These are phyloP conservation scores for Schmidtea mediterranea DNA, from an alignment of 1,140 invertebrate species.

Conservation along the genomic window DNA sequence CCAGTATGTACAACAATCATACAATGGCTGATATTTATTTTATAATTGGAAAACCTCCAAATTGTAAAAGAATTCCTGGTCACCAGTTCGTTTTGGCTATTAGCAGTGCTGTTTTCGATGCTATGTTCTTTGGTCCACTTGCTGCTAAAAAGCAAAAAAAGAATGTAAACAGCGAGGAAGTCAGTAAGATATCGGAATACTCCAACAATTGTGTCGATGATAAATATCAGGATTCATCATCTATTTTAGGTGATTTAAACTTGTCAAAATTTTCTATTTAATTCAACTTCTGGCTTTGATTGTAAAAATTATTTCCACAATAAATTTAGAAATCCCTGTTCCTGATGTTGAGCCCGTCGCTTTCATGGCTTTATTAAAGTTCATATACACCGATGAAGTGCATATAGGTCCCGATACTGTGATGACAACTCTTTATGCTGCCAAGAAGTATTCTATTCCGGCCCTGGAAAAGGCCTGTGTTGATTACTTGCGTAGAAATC, in stretches of 20 bases:
- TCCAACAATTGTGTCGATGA: no score
- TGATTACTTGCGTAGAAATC: constrained; percentile 49
- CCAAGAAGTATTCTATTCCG: constrained; percentile 58
- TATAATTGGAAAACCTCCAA: constrained; percentile 34
- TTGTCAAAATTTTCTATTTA: no score
- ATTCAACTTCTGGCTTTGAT: no score
- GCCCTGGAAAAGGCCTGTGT: constrained; percentile 54
- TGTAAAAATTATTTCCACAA: no score
- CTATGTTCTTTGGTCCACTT: constrained; percentile 51
- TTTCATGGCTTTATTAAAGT: constrained; percentile 30
- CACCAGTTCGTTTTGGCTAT: constrained; percentile 56
- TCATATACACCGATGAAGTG: constrained; percentile 57
- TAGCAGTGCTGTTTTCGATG: constrained; percentile 55
- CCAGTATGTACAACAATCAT: constrained; percentile 51
- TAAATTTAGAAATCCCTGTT: constrained; percentile 43
- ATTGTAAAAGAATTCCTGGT: constrained; percentile 41
- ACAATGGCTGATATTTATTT: constrained; percentile 51
- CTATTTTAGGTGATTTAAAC: no score
- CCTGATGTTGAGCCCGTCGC: constrained; percentile 55
- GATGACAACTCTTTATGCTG: constrained; percentile 56
- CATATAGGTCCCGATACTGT: constrained; percentile 55
- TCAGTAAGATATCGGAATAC: no score
- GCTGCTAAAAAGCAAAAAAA: constrained; percentile 27
- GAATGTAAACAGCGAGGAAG: no score
- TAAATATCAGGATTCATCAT: no score